A percentile compares a stretch with the other conserved stretches of the same genome.
Evolutionary conservation across 1,140 invertebrate species (phyloP).

Genomic region (Marisa cornuarietis): DNA sequence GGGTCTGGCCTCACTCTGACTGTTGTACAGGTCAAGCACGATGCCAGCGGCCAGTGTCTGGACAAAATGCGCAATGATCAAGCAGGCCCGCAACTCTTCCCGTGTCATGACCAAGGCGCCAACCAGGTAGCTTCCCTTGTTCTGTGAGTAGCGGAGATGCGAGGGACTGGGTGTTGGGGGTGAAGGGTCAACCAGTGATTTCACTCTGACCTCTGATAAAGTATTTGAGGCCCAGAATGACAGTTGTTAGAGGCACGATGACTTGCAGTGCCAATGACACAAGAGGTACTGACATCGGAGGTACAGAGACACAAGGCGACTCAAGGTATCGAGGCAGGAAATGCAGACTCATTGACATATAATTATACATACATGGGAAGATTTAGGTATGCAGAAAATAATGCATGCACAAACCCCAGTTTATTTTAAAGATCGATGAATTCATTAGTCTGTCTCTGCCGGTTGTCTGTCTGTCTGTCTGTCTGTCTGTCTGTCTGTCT

Average conservation of each 20-base stretch:
- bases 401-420: background rate
- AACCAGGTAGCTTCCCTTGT: background rate
- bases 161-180: background rate
- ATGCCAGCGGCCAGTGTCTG: background rate
- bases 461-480: conserved; percentile 3
- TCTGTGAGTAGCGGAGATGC: background rate
- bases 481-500: conserved; percentile 11
- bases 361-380: too few species aligned
- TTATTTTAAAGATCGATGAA: background rate
- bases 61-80: background rate
- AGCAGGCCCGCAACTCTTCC: background rate
- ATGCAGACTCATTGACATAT: background rate
- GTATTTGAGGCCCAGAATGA: background rate
- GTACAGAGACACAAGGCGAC: too few species aligned
- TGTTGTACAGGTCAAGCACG: background rate
- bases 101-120: background rate
- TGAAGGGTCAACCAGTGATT: background rate
- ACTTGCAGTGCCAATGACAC: too few species aligned
- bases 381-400: background rate
- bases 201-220: too few species aligned
- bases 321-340: too few species aligned
- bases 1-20: too few species aligned
- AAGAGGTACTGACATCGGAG: too few species aligned
- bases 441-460: too few species aligned
- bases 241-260: too few species aligned